phyloP scores from a whole-genome alignment of 2,888 invertebrate species.

The Limenitis camilla region DNA sequence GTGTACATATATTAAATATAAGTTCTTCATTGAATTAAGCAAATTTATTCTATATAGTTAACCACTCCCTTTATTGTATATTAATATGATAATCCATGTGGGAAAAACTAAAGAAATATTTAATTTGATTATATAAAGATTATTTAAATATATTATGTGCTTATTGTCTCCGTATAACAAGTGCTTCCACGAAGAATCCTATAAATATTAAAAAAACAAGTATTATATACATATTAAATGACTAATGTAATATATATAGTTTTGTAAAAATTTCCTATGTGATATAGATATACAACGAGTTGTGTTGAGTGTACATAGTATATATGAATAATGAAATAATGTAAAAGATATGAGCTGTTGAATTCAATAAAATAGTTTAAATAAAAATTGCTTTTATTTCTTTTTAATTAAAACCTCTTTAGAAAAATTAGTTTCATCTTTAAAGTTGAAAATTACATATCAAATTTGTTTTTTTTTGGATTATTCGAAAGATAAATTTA shows the following conservation, averaged over 20 bases:
- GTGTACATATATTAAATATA: slow-evolving; percentile 51
- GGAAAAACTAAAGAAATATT: background rate
- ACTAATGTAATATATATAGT: slow-evolving; percentile 5
- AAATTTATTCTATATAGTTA: no score
- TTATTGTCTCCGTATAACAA: background rate
- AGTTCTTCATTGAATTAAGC: slow-evolving; percentile 33
- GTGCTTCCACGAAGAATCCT: slow-evolving; percentile 8
- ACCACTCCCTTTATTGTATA: no score
- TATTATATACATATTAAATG: slow-evolving; percentile 2
- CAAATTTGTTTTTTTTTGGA: no score
- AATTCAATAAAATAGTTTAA: slow-evolving; percentile 50
- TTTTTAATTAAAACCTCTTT: no score
- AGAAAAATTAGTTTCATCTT: no score
- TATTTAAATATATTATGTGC: no score
- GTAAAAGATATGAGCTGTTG: slow-evolving; percentile 48
- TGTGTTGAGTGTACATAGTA: slow-evolving; percentile 48
- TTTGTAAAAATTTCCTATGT: slow-evolving; percentile 41
- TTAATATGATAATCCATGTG: no score
- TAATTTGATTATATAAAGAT: background rate
- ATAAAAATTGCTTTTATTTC: no score
- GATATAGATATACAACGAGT: slow-evolving; percentile 66
- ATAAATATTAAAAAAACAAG: background rate
- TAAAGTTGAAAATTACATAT: no score
- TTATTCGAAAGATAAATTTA: no score
- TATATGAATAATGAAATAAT: slow-evolving; percentile 22